Conservation (phyloP, 1,140 invertebrate genomes). For the Euglossa dilemma region DNA sequence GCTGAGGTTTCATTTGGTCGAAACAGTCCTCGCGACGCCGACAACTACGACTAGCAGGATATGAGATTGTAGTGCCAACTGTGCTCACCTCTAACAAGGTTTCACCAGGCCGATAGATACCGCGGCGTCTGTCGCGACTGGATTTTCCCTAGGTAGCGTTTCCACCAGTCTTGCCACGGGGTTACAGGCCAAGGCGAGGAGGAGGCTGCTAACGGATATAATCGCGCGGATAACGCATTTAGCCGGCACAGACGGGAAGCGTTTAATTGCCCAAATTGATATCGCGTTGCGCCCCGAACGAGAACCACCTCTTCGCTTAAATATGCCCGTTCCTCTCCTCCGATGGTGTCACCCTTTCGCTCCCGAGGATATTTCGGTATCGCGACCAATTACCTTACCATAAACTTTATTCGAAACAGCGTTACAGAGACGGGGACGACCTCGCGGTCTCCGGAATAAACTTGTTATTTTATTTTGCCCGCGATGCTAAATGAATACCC, state of each 20-base stretch:
- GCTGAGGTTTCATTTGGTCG: slow-evolving; percentile 50
- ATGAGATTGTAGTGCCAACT: slow-evolving; percentile 75
- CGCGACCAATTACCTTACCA: neutral
- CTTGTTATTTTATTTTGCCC: no score
- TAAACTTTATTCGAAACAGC: no score
- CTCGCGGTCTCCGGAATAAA: no score
- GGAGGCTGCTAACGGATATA: slow-evolving; percentile 65
- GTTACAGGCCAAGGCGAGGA: slow-evolving; percentile 6
- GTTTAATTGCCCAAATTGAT: slow-evolving; percentile 80
- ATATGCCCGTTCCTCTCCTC: neutral
- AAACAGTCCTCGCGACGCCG: slow-evolving; percentile 18
- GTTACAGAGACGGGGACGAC: no score
- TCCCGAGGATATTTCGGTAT: neutral
- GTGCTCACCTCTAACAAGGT: slow-evolving; percentile 71
- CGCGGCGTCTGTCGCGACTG: slow-evolving; percentile 38
- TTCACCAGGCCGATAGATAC: slow-evolving; percentile 68
- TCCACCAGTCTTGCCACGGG: slow-evolving; percentile 48
- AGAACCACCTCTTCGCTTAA: slow-evolving; percentile 6
- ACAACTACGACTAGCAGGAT: slow-evolving; percentile 59
- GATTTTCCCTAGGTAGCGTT: slow-evolving; percentile 60
- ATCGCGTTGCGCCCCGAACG: slow-evolving; percentile 54
- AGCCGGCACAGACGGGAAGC: slow-evolving; percentile 69
- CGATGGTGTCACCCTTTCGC: neutral
- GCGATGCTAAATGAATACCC: no score
- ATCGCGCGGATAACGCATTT: slow-evolving; percentile 75